Conservation (phyloP, 2,797 vertebrate species). For the Stomatorhinus walkeri region DNA sequence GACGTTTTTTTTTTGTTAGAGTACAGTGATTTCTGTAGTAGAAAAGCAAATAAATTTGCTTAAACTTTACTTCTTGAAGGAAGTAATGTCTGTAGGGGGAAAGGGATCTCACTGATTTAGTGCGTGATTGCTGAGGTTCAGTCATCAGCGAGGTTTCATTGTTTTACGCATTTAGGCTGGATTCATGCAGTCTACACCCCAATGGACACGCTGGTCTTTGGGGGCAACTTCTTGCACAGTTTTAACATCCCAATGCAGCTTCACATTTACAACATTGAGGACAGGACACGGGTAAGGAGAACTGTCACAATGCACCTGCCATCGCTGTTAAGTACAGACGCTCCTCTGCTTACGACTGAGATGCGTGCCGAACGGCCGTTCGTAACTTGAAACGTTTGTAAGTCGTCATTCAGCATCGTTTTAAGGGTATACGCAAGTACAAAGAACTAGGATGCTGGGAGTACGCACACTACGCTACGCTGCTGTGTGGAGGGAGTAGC, state of each 20-base stretch:
- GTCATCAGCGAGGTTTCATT: not conserved
- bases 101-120: not conserved
- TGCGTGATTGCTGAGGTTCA: not conserved
- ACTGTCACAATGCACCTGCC: not conserved
- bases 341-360: not conserved
- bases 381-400: not conserved
- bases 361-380: not conserved
- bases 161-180: constrained; percentile 68
- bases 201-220: constrained; percentile 91
- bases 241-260: constrained; percentile 99
- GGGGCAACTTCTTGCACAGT: constrained; percentile 96
- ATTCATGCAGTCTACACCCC: constrained; percentile 98
- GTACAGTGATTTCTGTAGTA: not conserved
- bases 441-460: not conserved
- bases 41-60: not conserved
- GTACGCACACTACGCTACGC: not conserved
- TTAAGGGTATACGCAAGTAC: not conserved
- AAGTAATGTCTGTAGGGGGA: not conserved
- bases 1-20: not conserved
- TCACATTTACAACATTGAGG: constrained; percentile 93
- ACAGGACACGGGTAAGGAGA: constrained; percentile 80
- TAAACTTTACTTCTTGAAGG: not conserved
- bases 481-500: not conserved
- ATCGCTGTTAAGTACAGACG: not conserved
- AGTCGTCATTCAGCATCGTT: not conserved